These are phyloP conservation scores for Ptilonorhynchus violaceus DNA, from an alignment of 2,113 vertebrate genomes.

Conservation along the genomic window DNA sequence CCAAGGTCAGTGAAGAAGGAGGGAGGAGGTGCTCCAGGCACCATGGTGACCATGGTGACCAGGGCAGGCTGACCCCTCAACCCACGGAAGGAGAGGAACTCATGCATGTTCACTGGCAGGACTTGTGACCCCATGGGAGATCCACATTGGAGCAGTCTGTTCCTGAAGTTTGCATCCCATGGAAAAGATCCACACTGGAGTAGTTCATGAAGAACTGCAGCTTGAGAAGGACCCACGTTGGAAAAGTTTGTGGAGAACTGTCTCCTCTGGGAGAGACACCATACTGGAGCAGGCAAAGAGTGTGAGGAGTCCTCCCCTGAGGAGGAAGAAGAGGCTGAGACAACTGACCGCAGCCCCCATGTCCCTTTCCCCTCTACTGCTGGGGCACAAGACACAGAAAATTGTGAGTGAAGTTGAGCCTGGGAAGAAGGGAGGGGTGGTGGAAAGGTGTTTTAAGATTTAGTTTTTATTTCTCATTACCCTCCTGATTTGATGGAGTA, in stretches of 20 bases:
- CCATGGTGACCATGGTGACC: neutral
- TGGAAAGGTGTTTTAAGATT: neutral
- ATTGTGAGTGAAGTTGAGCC: neutral
- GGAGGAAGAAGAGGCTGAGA: neutral
- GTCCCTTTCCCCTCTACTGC: neutral
- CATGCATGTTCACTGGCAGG: neutral
- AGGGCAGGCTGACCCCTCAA: neutral
- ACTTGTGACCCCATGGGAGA: neutral
- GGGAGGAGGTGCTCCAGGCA: neutral
- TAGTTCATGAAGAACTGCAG: neutral
- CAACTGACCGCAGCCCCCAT: neutral
- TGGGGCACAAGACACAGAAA: neutral
- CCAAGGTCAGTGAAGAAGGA: neutral
- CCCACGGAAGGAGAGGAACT: neutral
- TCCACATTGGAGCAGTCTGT: neutral
- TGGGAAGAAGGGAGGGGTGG: rapidly evolving
- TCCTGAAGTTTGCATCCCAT: neutral
- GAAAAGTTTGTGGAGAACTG: neutral
- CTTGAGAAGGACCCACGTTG: neutral
- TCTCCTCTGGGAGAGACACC: neutral
- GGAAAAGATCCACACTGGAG: neutral
- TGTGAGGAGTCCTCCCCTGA: neutral
- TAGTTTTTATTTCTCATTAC: neutral
- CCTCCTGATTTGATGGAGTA: neutral
- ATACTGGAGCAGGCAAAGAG: neutral